Percentiles rank a stretch among this genome's conserved stretches.
Evolutionary conservation across 2,113 vertebrate species (phyloP).

Genomic region (Paraplagusia blochii): DNA sequence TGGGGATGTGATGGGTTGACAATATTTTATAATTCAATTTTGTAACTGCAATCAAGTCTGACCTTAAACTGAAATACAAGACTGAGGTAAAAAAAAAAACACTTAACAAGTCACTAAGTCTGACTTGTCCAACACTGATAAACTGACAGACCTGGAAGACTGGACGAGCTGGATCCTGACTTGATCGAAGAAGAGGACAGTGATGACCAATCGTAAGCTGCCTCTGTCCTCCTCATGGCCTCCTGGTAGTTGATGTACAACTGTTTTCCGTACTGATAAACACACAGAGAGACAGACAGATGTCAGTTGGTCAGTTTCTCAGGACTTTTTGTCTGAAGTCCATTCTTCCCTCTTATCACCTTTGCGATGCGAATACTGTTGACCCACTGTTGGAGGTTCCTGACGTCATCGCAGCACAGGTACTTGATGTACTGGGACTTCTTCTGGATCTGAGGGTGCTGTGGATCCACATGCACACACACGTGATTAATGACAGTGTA

Average conservation of each 20-base stretch:
- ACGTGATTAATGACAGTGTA: too few species aligned
- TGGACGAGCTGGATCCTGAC: slow-evolving; percentile 95
- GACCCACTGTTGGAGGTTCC: slow-evolving; percentile 95
- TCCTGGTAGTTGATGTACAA: slow-evolving; percentile 96
- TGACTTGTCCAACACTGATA: too few species aligned
- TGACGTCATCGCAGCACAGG: slow-evolving; percentile 93
- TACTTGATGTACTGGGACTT: slow-evolving; percentile 99
- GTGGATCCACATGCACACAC: slow-evolving; percentile 23
- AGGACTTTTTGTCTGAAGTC: neutral
- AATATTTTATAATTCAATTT: too few species aligned
- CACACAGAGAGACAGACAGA: slow-evolving; percentile 13
- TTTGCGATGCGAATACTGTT: slow-evolving; percentile 97
- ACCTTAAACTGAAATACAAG: too few species aligned
- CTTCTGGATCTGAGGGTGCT: slow-evolving; percentile 99
- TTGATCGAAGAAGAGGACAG: slow-evolving; percentile 96
- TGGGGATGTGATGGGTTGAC: slow-evolving; percentile 50
- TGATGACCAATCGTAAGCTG: slow-evolving; percentile 93
- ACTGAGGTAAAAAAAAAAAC: too few species aligned
- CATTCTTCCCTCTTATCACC: slow-evolving; percentile 65
- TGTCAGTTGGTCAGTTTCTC: neutral
- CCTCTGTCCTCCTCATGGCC: slow-evolving; percentile 90
- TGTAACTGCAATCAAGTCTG: too few species aligned
- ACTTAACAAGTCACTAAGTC: too few species aligned
- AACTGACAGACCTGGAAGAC: slow-evolving; percentile 86
- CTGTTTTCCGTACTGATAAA: slow-evolving; percentile 89